These are phyloP conservation scores for Silurus glanis DNA, from an alignment of 2,113 vertebrate species.

Conservation along the genomic window DNA sequence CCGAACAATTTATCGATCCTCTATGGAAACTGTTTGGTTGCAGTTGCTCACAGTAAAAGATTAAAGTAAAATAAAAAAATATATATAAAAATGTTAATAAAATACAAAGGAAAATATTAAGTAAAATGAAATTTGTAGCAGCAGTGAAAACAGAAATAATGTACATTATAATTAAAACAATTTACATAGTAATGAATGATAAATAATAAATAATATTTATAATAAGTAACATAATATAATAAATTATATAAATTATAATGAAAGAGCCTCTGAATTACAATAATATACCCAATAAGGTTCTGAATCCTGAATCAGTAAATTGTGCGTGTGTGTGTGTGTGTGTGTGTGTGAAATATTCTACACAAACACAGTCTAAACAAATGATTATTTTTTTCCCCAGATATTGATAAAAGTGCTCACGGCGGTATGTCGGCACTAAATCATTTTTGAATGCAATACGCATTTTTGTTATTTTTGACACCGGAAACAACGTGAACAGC, in stretches of 20 bases:
- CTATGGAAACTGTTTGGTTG: no score
- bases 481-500: not conserved
- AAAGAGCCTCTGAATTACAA: not conserved
- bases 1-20: no score
- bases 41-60: no score
- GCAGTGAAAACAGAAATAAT: no score
- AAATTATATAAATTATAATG: not conserved
- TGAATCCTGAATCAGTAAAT: not conserved
- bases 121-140: no score
- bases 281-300: not conserved
- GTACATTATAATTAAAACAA: no score
- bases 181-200: no score
- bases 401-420: slow-evolving; percentile 19
- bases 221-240: no score
- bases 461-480: not conserved
- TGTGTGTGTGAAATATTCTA: not conserved
- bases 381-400: not conserved
- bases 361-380: not conserved
- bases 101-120: no score
- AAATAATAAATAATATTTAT: no score
- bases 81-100: no score
- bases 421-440: not conserved
- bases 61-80: no score
- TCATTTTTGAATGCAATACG: not conserved
- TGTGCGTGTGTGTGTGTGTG: not conserved